Conservation (phyloP, 2,888 invertebrate species). For the Macaria liturata region DNA sequence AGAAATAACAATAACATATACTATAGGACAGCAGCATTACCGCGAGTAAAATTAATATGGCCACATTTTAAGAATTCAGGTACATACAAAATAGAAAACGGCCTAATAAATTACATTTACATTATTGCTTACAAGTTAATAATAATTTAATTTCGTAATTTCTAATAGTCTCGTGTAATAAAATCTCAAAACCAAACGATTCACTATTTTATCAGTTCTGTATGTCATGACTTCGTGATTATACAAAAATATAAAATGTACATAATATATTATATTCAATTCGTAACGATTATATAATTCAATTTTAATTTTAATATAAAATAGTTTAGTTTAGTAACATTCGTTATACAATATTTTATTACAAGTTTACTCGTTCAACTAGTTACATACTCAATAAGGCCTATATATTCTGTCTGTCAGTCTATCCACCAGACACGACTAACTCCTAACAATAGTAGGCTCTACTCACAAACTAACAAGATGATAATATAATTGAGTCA, state of each 20-base stretch:
- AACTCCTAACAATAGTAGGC: slow-evolving; percentile 15
- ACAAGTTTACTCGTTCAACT: slow-evolving; percentile 17
- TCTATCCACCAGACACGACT: slow-evolving; percentile 11
- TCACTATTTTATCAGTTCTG: slow-evolving; percentile 63
- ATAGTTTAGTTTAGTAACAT: slow-evolving; percentile 24
- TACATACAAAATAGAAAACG: slow-evolving; percentile 73
- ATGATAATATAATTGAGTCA: slow-evolving; percentile 38
- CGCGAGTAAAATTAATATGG: slow-evolving; percentile 74
- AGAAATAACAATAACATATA: slow-evolving; percentile 59
- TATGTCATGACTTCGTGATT: slow-evolving; percentile 63
- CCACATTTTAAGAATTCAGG: slow-evolving; percentile 80
- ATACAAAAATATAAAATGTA: slow-evolving; percentile 71
- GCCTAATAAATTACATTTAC: slow-evolving; percentile 67
- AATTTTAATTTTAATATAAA: slow-evolving; percentile 24
- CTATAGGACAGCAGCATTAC: slow-evolving; percentile 56
- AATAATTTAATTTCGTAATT: slow-evolving; percentile 77
- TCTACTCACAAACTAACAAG: slow-evolving; percentile 46
- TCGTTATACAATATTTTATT: slow-evolving; percentile 14
- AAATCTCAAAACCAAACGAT: slow-evolving; percentile 69
- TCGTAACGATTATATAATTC: slow-evolving; percentile 62
- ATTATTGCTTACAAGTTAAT: slow-evolving; percentile 62
- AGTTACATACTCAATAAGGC: slow-evolving; percentile 15
- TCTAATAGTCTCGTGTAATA: slow-evolving; percentile 72
- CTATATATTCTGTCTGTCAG: slow-evolving; percentile 3
- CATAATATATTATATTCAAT: slow-evolving; percentile 46